Conservation (phyloP, 2,888 invertebrate genomes). For the Noctua fimbriata region DNA sequence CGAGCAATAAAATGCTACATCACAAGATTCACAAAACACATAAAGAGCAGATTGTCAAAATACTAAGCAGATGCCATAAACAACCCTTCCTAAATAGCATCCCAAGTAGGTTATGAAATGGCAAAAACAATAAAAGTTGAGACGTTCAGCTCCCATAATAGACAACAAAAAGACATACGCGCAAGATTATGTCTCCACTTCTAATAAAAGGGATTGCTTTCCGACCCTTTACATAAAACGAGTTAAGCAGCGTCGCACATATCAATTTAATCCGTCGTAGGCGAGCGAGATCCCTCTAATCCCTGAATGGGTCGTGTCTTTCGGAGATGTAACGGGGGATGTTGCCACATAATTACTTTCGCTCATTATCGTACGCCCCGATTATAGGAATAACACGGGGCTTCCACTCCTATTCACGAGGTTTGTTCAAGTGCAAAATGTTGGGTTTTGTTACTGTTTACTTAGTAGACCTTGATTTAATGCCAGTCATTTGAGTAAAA, state of each 20-base stretch:
- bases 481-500: slow-evolving; percentile 38
- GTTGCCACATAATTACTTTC: slow-evolving; percentile 87
- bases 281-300: slow-evolving; percentile 85
- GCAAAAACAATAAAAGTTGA: slow-evolving; percentile 80
- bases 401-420: slow-evolving; percentile 49
- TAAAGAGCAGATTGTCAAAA: slow-evolving; percentile 61
- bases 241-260: slow-evolving; percentile 85
- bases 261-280: slow-evolving; percentile 88
- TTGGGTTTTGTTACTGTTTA: slow-evolving; percentile 39
- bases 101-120: slow-evolving; percentile 75
- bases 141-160: slow-evolving; percentile 78
- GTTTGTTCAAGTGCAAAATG: slow-evolving; percentile 48
- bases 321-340: slow-evolving; percentile 81
- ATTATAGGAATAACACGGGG: slow-evolving; percentile 66
- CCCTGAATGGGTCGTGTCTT: slow-evolving; percentile 81
- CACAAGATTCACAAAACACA: slow-evolving; percentile 40
- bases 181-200: slow-evolving; percentile 84
- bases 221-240: slow-evolving; percentile 87
- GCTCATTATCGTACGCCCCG: slow-evolving; percentile 76
- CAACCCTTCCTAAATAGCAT: slow-evolving; percentile 72
- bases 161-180: slow-evolving; percentile 85
- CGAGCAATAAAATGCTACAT: slow-evolving; percentile 61
- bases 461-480: slow-evolving; percentile 28
- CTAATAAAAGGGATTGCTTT: slow-evolving; percentile 87
- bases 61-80: slow-evolving; percentile 66